Evolutionary conservation across 2,113 vertebrate species (phyloP), one percentile per base, ranked within the genome.

Genomic region (Thryonomys swinderianus): DNA sequence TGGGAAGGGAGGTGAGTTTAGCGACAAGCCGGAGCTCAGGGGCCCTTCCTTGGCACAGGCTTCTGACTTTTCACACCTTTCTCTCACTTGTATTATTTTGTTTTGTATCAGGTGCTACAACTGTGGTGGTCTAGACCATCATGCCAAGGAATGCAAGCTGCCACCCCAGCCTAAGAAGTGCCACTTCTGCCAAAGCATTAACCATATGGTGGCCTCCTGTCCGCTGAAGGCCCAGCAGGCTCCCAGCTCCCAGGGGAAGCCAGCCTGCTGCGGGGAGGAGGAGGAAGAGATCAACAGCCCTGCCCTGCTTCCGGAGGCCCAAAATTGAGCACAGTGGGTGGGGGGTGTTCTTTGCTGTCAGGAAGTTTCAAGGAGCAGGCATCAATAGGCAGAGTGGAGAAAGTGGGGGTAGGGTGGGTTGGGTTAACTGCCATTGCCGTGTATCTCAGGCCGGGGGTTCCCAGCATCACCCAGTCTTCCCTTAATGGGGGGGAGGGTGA

Each of bases 101-200:
- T 45, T 93, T 92, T 90, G 21, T 7, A 27, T 8, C 96, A 99
- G 99, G 98, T 99, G 99, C 99, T 99, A 99, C 98, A 99, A 99
- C 98, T 99, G 99, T 96, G 99, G 99, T 69, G 99, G 99, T 96
- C 98, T 99, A 98, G 99, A 99, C 97, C 99, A 99, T 97, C 99
- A 99, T 78, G 99, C 99, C 98, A 99, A 99, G 98, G 99, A 99
- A 98, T 99, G 99, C 98, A 99, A 99, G 98, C 98, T 99, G 92
- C 99, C 99, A 1, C 99, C 99, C 12, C 99, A 99, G 98, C 99
- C 99, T 98, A 99, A 99, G 99, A 99, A 99, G 98, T 99, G 99
- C 98, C 99, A 99, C 98, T 99, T 99, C 98, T 99, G 99, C 99
- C 99, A 99, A 98, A 99, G 99, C 98, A 99, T 99, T 97, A 99